Evolutionary conservation across 2,797 vertebrate genomes (phyloP).

Genomic region (Sardinella longiceps): DNA sequence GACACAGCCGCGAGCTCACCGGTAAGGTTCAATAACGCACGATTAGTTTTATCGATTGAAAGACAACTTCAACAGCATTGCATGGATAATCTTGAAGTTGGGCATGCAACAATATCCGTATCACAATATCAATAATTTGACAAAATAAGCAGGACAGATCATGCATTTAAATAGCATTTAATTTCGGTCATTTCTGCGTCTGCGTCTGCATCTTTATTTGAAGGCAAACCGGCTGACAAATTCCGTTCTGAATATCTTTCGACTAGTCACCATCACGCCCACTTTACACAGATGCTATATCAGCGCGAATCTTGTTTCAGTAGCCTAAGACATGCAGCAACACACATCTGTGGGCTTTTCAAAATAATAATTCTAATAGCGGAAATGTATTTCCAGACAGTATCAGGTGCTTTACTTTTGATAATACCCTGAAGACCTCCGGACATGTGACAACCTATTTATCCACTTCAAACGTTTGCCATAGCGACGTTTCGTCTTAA

Average conservation of each 20-base stretch:
- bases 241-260: not conserved
- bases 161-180: not conserved
- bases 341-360: not conserved
- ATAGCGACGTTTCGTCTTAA: not conserved
- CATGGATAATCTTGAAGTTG: not conserved
- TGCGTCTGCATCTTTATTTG: not conserved
- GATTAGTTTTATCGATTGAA: slow-evolving; percentile 26
- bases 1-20: slow-evolving; percentile 13
- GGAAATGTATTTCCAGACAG: not conserved
- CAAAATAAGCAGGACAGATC: not conserved
- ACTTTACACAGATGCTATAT: slow-evolving; percentile 12
- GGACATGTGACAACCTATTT: not conserved
- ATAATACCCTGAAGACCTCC: not conserved
- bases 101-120: not conserved
- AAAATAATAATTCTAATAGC: not conserved
- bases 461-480: not conserved
- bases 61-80: slow-evolving; percentile 12
- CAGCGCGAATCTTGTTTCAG: not conserved
- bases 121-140: not conserved
- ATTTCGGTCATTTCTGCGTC: not conserved
- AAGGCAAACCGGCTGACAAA: not conserved
- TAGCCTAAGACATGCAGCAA: not conserved
- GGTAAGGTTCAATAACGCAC: slow-evolving; percentile 26
- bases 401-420: not conserved
- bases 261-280: slow-evolving; percentile 4